Base-by-base conservation (phyloP, 2,888 invertebrate species). In the Eupithecia vulgata region DNA sequence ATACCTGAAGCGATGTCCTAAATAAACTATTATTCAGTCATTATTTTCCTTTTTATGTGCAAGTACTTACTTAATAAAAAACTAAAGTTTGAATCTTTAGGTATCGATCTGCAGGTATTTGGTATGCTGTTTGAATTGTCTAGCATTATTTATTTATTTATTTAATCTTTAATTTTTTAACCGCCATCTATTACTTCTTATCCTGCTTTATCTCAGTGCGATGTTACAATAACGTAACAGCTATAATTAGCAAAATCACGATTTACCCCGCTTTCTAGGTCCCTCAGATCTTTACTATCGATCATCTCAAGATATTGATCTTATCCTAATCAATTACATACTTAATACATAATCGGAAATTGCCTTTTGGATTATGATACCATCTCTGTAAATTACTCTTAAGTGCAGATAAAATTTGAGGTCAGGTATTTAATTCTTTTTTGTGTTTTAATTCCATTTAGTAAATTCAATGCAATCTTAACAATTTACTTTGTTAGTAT, bases 211-310 rank as follows among this genome's bases (percentile, higher is more conserved):
- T 15, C 70, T 34, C 40, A 75, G 52, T 75, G 72, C 75, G 61
- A 40, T 4, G 59, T 35, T 15, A 70, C 59, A 68, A 80, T 82
- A 88, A 89, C 90, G 91, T 90, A 90, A 93, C 85, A 85, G 83
- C 79, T 88, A 90, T 91, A 92, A 93, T 93, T 92, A 92, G 88
- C 87, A 88, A 89, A 89, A 89, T 89, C 92, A 93, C 92, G 92
- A 93, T 87, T 87, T 91, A 91, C 88, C 84, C 88, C 86, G 88
- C 91, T 93, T 91, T 91, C 88, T 87, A 87, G 85, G 88, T 89
- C 86, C 88, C 88, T 90, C 89, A 86, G 88, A 90, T 88, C 84
- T 83, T 80, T 81, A 84, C 86, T 88, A 92, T 93, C 91, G 89
- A 90, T 90, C 91, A 91, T 89, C 85, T 80, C 76, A 76, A 85